A percentile compares a stretch with the other conserved stretches of the same genome.
Evolutionary conservation across 2,888 invertebrate species (phyloP).

Genomic region (Actias luna): DNA sequence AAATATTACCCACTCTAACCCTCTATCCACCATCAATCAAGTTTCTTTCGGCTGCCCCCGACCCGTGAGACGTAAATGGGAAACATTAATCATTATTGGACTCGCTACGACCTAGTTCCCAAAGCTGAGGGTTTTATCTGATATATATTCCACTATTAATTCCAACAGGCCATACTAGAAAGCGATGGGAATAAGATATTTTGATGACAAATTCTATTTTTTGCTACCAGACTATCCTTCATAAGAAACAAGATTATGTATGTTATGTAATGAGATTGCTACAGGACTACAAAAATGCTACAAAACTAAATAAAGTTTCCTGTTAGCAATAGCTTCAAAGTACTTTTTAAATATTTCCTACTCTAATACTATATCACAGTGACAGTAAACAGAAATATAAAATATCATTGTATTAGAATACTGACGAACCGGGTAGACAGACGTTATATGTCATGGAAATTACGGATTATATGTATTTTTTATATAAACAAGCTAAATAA

Average conservation of each 20-base stretch:
- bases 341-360: background rate
- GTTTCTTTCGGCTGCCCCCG: conserved; percentile 48
- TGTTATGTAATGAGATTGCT: no score
- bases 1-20: conserved; percentile 52
- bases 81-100: conserved; percentile 72
- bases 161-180: conserved; percentile 24
- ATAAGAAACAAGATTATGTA: no score
- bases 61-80: conserved; percentile 62
- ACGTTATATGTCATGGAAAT: no score
- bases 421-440: no score
- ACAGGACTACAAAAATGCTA: background rate
- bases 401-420: background rate
- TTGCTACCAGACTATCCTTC: background rate
- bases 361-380: no score
- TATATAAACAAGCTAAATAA: no score
- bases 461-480: no score
- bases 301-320: no score
- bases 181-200: conserved; percentile 18
- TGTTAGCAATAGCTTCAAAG: no score
- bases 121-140: conserved; percentile 49
- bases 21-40: conserved; percentile 69
- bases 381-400: background rate
- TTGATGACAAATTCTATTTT: conserved; percentile 10
- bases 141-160: conserved; percentile 43
- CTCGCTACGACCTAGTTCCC: conserved; percentile 50